Evolutionary conservation across 2,888 invertebrate genomes (phyloP).

Genomic region (Pycnomerus fuliginosus): DNA sequence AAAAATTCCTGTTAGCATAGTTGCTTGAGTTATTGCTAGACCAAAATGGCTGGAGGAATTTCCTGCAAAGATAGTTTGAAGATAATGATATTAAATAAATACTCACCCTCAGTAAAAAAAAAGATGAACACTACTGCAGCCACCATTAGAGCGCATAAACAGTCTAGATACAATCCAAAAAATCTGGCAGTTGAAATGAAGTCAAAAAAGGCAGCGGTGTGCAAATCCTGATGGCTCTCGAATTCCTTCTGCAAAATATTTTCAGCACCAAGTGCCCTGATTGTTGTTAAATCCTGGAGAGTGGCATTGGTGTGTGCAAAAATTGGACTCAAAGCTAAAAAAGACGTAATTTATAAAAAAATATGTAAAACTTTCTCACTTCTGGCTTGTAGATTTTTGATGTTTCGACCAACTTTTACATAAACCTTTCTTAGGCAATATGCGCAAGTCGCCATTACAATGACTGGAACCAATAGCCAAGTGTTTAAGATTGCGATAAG

Average conservation of each 20-base stretch:
- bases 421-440: too few relatives aligned
- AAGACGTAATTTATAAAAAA: background rate
- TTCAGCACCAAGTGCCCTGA: constrained; percentile 79
- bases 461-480: too few relatives aligned
- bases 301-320: constrained; percentile 85
- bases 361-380: too few relatives aligned
- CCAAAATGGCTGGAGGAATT: background rate
- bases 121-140: too few relatives aligned
- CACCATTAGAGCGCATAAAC: too few relatives aligned
- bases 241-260: constrained; percentile 71
- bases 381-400: too few relatives aligned
- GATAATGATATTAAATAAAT: background rate
- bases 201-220: constrained; percentile 85
- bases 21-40: constrained; percentile 77
- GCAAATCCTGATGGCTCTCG: constrained; percentile 73
- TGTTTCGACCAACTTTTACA: too few relatives aligned
- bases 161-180: too few relatives aligned
- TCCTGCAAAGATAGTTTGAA: background rate
- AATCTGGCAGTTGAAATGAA: constrained; percentile 84
- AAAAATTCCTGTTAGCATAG: constrained; percentile 58
- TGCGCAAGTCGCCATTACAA: too few relatives aligned
- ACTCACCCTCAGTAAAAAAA: too few relatives aligned
- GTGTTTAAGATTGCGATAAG: too few relatives aligned
- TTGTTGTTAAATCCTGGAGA: constrained; percentile 81
- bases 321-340: constrained; percentile 83